These are phyloP conservation scores for Ptycholaimellus sp. DNA, from an alignment of 2,888 invertebrate genomes.

Conservation along the genomic window DNA sequence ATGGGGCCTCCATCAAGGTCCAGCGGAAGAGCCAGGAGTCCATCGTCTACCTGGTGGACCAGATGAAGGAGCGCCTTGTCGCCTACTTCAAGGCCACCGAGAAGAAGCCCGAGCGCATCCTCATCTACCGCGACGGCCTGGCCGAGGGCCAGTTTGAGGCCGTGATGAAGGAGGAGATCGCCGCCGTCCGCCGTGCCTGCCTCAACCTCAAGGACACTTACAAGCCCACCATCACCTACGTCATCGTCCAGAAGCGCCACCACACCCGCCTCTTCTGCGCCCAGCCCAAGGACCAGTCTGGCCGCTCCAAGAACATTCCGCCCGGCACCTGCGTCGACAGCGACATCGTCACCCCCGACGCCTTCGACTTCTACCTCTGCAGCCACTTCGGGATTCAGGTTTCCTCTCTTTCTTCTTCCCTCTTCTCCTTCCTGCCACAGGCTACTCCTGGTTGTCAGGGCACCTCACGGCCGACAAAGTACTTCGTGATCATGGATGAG, in stretches of 20 bases:
- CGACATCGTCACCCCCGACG: slow-evolving; percentile 10
- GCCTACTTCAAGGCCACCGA: slow-evolving; percentile 11
- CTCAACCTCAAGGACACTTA: slow-evolving; percentile 5
- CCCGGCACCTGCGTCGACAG: slow-evolving; percentile 18
- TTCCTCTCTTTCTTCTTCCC: too few species aligned
- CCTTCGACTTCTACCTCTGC: slow-evolving; percentile 18
- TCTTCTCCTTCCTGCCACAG: too few species aligned
- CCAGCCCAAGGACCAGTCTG: slow-evolving; percentile 13
- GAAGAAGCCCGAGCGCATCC: slow-evolving; percentile 17
- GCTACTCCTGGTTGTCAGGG: too few species aligned
- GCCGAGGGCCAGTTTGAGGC: slow-evolving; percentile 21
- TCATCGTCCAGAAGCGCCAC: slow-evolving; percentile 19
- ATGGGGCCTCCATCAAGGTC: slow-evolving; percentile 43
- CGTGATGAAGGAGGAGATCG: slow-evolving; percentile 11
- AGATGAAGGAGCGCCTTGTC: slow-evolving; percentile 16
- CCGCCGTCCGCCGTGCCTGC: slow-evolving; percentile 7
- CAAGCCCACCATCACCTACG: slow-evolving; percentile 9
- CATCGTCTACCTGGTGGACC: slow-evolving; percentile 19
- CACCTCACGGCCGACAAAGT: too few species aligned
- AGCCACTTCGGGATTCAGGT: slow-evolving; percentile 15
- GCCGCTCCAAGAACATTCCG: slow-evolving; percentile 18
- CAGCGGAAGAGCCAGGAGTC: slow-evolving; percentile 36
- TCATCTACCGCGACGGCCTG: slow-evolving; percentile 24
- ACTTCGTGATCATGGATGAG: too few species aligned
- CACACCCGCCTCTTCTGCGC: slow-evolving; percentile 18